Conservation (phyloP, 2,888 invertebrate genomes). For the Blastobasis lacticolella region DNA sequence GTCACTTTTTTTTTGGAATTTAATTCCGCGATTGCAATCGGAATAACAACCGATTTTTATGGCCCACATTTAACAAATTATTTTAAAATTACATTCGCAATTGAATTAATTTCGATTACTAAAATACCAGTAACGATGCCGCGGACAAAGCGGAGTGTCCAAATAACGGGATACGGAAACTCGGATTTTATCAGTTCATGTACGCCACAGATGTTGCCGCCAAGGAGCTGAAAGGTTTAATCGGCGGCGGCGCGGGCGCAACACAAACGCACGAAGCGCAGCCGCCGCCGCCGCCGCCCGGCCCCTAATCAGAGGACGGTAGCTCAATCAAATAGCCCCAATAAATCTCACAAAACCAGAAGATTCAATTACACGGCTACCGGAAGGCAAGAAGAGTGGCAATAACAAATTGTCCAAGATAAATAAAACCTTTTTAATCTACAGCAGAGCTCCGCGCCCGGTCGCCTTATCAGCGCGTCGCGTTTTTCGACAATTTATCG, state of each 20-base stretch:
- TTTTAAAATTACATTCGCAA: no score
- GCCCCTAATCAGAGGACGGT: constrained; percentile 62
- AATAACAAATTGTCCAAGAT: constrained; percentile 71
- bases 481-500: constrained; percentile 57
- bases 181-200: no score
- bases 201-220: not conserved
- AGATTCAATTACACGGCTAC: constrained; percentile 72
- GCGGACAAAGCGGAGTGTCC: no score
- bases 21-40: no score
- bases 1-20: no score
- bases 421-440: constrained; percentile 66
- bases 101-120: no score
- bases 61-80: no score
- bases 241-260: constrained; percentile 1
- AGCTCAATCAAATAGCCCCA: constrained; percentile 51
- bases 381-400: constrained; percentile 63
- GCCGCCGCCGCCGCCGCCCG: constrained; percentile 28
- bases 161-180: no score
- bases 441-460: constrained; percentile 47
- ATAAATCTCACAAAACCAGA: constrained; percentile 68
- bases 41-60: no score
- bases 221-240: not conserved
- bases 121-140: no score
- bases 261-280: constrained; percentile 10
- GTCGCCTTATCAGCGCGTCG: constrained; percentile 44